Evolutionary conservation across 1,140 invertebrate species (phyloP).

Genomic region (Acromyrmex heyeri): DNA sequence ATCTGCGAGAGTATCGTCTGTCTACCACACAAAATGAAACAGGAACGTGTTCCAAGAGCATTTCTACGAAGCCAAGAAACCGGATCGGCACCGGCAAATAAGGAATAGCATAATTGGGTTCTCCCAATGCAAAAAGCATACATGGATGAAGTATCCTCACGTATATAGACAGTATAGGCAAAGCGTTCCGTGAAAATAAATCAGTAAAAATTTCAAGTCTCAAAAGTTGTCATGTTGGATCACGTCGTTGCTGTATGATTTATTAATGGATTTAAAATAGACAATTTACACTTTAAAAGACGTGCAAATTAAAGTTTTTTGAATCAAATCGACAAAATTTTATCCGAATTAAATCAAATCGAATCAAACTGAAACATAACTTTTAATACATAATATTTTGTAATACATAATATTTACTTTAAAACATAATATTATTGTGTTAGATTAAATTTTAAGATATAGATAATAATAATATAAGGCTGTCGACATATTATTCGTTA

Average conservation of each 20-base stretch:
- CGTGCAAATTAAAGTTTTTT: too few relatives aligned
- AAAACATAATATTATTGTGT: too few relatives aligned
- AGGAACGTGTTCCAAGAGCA: neutral
- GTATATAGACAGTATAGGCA: neutral
- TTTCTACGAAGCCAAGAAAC: slow-evolving; percentile 31
- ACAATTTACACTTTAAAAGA: neutral
- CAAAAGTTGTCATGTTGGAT: neutral
- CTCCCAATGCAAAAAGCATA: slow-evolving; percentile 6
- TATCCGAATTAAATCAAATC: too few relatives aligned
- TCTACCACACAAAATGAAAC: neutral
- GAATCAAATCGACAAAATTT: too few relatives aligned
- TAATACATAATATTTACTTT: too few relatives aligned
- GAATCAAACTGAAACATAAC: too few relatives aligned
- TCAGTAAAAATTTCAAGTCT: neutral
- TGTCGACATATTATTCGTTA: too few relatives aligned
- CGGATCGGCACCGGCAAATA: neutral
- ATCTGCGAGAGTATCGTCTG: neutral
- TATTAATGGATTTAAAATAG: neutral
- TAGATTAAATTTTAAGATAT: too few relatives aligned
- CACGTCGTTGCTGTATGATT: neutral
- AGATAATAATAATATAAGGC: too few relatives aligned
- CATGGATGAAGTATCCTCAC: neutral
- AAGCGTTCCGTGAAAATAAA: neutral
- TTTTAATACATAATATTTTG: too few relatives aligned
- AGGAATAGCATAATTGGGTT: neutral